These are phyloP conservation scores for Megalops atlanticus DNA, from an alignment of 2,113 vertebrate genomes.

Conservation along the genomic window DNA sequence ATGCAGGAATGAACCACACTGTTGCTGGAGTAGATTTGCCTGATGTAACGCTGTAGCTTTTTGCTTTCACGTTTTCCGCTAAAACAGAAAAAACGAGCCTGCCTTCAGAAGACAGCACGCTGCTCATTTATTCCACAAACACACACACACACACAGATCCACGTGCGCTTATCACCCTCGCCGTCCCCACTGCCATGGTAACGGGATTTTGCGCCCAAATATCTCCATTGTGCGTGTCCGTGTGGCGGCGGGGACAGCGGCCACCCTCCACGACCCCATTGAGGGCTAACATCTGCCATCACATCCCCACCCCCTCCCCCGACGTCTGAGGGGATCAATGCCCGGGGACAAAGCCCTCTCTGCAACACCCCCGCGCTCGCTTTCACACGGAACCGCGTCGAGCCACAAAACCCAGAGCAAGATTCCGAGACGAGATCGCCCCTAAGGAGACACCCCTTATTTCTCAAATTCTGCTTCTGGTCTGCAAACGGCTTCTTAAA, in stretches of 20 bases:
- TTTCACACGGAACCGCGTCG: too few relatives aligned
- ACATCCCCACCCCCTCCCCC: slow-evolving; percentile 22
- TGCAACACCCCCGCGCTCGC: slow-evolving; percentile 7
- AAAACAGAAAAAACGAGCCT: slow-evolving; percentile 47
- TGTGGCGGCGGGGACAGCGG: slow-evolving; percentile 32
- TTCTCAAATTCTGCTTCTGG: too few relatives aligned
- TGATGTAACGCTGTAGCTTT: slow-evolving; percentile 26
- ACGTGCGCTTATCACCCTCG: slow-evolving; percentile 58
- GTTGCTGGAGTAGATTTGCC: slow-evolving; percentile 26
- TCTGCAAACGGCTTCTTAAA: too few relatives aligned
- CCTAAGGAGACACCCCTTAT: too few relatives aligned
- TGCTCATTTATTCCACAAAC: slow-evolving; percentile 44
- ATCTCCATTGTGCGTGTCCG: slow-evolving; percentile 49
- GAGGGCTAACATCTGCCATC: slow-evolving; percentile 27
- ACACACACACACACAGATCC: slow-evolving; percentile 15
- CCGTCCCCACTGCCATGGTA: slow-evolving; percentile 68
- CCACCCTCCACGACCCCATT: slow-evolving; percentile 34
- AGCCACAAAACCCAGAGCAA: too few relatives aligned
- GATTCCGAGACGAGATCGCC: too few relatives aligned
- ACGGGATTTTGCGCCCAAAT: slow-evolving; percentile 59
- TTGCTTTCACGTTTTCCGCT: slow-evolving; percentile 36
- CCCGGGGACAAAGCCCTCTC: slow-evolving; percentile 47
- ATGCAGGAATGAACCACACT: slow-evolving; percentile 36
- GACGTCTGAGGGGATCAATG: slow-evolving; percentile 10
- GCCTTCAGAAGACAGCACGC: slow-evolving; percentile 42